These are phyloP conservation scores for Patella pellucida DNA, from an alignment of 2,888 invertebrate species.

Conservation along the genomic window DNA sequence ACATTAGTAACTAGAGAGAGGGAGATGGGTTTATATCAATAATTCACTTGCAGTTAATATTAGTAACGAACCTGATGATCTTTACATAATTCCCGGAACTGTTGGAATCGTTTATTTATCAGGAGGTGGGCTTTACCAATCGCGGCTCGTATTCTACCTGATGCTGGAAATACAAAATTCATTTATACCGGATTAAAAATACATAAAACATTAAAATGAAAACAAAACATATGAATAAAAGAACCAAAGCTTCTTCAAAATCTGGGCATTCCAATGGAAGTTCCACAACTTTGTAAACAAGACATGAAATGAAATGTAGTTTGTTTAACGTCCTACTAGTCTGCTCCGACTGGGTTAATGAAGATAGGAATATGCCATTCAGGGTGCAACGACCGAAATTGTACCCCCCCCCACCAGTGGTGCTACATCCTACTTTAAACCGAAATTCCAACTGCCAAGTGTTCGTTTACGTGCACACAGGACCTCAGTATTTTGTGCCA, in stretches of 20 bases:
- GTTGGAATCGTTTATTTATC: slow-evolving; percentile 93
- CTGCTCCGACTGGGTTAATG: neutral
- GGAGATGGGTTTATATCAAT: too few relatives aligned
- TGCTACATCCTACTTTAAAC: too few relatives aligned
- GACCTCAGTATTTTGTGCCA: too few relatives aligned
- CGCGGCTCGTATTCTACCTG: slow-evolving; percentile 87
- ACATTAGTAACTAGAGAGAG: slow-evolving; percentile 57
- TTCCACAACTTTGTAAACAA: neutral
- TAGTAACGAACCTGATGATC: slow-evolving; percentile 76
- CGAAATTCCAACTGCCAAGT: too few relatives aligned
- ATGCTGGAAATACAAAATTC: slow-evolving; percentile 70
- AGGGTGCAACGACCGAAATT: neutral
- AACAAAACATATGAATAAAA: neutral
- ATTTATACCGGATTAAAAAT: neutral
- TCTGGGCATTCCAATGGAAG: too few relatives aligned
- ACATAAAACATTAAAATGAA: neutral
- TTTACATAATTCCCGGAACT: slow-evolving; percentile 86
- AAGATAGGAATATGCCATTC: neutral
- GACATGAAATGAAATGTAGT: neutral
- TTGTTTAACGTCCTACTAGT: neutral
- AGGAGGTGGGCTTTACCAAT: slow-evolving; percentile 92
- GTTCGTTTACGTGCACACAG: too few relatives aligned
- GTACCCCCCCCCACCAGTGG: too few relatives aligned
- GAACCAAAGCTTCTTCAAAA: too few relatives aligned
- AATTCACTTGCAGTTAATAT: too few relatives aligned